Evolutionary conservation across 2,113 vertebrate species (phyloP).

Genomic region (Meleagris gallopavo): DNA sequence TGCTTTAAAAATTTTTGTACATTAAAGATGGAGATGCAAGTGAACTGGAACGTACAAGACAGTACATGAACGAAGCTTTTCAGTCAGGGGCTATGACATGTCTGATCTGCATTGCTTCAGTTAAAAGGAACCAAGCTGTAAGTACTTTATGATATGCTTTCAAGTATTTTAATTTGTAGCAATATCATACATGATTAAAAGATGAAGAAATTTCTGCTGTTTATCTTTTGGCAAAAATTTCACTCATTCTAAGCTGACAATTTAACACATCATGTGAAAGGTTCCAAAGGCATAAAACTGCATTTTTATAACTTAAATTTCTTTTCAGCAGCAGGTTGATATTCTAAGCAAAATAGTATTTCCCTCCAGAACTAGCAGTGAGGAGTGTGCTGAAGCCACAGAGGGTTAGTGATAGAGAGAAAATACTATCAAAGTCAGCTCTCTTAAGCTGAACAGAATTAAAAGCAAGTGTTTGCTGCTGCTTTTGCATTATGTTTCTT

Average conservation of each 20-base stretch:
- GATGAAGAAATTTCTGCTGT: background rate
- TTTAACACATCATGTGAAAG: background rate
- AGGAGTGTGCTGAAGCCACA: background rate
- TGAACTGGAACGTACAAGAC: constrained; percentile 88
- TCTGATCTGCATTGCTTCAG: constrained; percentile 95
- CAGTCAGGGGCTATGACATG: constrained; percentile 94
- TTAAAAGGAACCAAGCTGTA: constrained; percentile 94
- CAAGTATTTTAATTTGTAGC: background rate
- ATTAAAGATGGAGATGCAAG: constrained; percentile 86
- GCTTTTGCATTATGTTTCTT: background rate
- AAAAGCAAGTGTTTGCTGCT: background rate
- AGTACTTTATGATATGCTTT: constrained; percentile 59
- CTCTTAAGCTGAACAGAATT: background rate
- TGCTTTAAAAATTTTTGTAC: constrained; percentile 44
- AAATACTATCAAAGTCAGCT: background rate
- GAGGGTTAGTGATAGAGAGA: background rate
- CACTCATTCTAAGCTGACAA: background rate
- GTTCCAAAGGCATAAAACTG: background rate
- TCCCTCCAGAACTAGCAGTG: background rate
- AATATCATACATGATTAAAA: background rate
- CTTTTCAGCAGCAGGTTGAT: background rate
- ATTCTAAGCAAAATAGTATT: background rate
- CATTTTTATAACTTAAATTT: background rate
- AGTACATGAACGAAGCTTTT: constrained; percentile 93
- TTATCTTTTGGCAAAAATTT: background rate